These are phyloP conservation scores for Eupeodes luniger DNA, from an alignment of 2,888 invertebrate genomes.

Conservation along the genomic window DNA sequence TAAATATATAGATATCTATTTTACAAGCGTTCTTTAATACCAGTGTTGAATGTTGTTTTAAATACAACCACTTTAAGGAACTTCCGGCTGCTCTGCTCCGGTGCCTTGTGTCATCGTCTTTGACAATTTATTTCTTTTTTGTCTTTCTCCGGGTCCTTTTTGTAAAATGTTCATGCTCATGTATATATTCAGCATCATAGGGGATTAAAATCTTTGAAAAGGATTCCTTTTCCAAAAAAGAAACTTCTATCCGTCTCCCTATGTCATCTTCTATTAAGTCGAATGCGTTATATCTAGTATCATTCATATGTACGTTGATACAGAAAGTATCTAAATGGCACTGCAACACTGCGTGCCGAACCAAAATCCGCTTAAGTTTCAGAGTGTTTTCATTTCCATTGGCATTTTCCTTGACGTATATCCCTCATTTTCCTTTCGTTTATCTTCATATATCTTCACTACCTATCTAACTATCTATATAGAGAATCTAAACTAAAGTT, in stretches of 20 bases:
- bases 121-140: constrained; percentile 17
- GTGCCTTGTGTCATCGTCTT: neutral
- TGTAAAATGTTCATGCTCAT: constrained; percentile 9
- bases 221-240: constrained; percentile 2
- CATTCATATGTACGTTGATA: neutral
- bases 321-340: no score
- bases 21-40: constrained; percentile 9
- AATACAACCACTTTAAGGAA: constrained; percentile 14
- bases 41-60: constrained; percentile 31
- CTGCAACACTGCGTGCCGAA: constrained; percentile 43
- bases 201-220: constrained; percentile 18
- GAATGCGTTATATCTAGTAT: neutral
- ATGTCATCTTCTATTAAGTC: constrained; percentile 1
- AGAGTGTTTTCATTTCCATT: constrained; percentile 63
- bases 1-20: neutral
- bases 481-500: neutral
- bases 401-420: constrained; percentile 22
- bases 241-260: neutral
- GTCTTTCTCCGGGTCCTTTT: neutral
- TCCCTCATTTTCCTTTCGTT: constrained; percentile 8
- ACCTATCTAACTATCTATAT: no score
- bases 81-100: neutral
- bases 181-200: neutral
- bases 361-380: constrained; percentile 57
- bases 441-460: neutral